These are phyloP conservation scores for Ornithoptera alexandrae DNA, from an alignment of 2,888 invertebrate genomes.

Conservation along the genomic window DNA sequence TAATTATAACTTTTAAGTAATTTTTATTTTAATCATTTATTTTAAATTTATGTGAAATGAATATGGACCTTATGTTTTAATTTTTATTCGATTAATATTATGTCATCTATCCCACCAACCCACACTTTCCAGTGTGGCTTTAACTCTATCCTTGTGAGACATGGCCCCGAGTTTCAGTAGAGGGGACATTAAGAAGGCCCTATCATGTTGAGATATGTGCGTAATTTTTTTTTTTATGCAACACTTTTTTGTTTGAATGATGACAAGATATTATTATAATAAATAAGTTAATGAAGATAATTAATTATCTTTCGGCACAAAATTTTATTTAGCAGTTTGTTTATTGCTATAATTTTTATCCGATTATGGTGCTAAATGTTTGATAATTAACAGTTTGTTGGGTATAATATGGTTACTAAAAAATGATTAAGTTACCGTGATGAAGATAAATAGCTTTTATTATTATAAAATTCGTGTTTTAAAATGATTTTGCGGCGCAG, in stretches of 20 bases:
- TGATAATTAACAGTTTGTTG: neutral
- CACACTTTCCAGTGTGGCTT: too few species aligned
- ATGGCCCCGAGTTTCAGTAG: too few species aligned
- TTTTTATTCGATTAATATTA: too few species aligned
- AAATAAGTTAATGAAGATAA: neutral
- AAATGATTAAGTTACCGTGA: neutral
- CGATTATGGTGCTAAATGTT: constrained; percentile 10
- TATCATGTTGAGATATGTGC: too few species aligned
- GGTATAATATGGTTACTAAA: neutral
- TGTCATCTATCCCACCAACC: too few species aligned
- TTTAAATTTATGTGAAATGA: too few species aligned
- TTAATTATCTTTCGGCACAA: neutral
- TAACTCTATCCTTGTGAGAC: too few species aligned
- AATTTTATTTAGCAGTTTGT: neutral
- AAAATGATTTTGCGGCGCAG: too few species aligned
- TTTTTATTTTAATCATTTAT: too few species aligned
- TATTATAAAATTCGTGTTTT: neutral
- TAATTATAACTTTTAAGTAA: too few species aligned
- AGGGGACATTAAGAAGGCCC: too few species aligned
- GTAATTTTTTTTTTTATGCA: neutral
- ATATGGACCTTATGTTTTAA: too few species aligned
- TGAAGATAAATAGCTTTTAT: neutral
- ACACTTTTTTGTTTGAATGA: neutral
- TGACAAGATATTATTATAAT: neutral
- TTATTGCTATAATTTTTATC: neutral